Conservation (phyloP, 2,113 vertebrate species). For the Azemiops feae region DNA sequence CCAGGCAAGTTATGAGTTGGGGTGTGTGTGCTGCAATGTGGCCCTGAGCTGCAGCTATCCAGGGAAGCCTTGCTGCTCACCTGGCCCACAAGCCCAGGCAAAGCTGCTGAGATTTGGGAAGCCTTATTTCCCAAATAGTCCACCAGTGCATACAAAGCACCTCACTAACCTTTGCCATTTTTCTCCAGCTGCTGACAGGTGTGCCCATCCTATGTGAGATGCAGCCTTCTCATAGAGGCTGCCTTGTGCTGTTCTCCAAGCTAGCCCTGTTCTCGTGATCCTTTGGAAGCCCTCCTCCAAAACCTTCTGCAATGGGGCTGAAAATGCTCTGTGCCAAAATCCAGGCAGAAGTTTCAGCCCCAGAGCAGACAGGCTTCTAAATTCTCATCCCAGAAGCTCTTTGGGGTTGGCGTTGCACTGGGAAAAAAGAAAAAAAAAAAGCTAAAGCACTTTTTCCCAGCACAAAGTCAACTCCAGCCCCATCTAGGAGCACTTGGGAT, state of each 20-base stretch:
- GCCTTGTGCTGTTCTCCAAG: background rate
- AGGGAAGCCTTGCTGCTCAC: background rate
- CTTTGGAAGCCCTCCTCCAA: background rate
- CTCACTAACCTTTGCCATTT: background rate
- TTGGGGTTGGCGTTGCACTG: background rate
- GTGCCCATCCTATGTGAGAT: background rate
- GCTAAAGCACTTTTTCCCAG: background rate
- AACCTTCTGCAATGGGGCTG: background rate
- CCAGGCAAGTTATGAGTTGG: background rate
- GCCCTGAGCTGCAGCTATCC: background rate
- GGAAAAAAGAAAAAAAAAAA: too few relatives aligned
- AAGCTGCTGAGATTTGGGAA: background rate
- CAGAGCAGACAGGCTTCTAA: background rate
- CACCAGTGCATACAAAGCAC: background rate
- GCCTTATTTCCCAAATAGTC: background rate
- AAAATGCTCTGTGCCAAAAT: background rate
- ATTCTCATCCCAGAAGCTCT: background rate
- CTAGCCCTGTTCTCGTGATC: background rate
- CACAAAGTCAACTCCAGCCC: background rate
- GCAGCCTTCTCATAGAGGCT: background rate
- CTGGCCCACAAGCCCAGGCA: background rate
- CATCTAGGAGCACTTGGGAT: background rate
- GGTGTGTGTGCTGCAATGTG: background rate
- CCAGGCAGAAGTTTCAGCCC: background rate
- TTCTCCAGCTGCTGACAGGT: background rate